Percentiles rank a stretch among this genome's conserved stretches.
Conservation (phyloP, 1,140 invertebrate genomes). For the Penaeus indicus region DNA sequence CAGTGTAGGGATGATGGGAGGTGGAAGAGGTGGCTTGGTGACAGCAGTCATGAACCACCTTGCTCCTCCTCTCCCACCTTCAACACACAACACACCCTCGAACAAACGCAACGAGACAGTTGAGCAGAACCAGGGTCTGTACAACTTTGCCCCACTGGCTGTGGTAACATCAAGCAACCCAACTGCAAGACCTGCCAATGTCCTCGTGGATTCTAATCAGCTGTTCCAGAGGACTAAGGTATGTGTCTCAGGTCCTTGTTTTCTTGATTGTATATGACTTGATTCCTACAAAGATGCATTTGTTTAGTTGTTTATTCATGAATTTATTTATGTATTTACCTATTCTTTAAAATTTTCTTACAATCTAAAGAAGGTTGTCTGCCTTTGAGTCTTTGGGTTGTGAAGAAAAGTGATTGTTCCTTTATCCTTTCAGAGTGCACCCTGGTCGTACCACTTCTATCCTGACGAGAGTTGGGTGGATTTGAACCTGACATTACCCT, state of each 20-base stretch:
- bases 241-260: background rate
- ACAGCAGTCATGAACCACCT: slow-evolving; percentile 74
- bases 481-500: slow-evolving; percentile 87
- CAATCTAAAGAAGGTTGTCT: too few relatives aligned
- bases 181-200: slow-evolving; percentile 88
- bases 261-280: background rate
- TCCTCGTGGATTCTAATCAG: slow-evolving; percentile 78
- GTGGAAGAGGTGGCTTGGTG: slow-evolving; percentile 71
- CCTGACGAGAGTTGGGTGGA: slow-evolving; percentile 90
- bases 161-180: slow-evolving; percentile 85
- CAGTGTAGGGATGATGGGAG: slow-evolving; percentile 71
- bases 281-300: background rate
- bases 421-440: slow-evolving; percentile 77
- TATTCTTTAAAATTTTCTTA: background rate
- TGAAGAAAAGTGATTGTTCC: too few relatives aligned
- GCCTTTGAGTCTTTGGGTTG: too few relatives aligned
- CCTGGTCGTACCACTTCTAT: slow-evolving; percentile 94
- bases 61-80: slow-evolving; percentile 68
- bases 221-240: slow-evolving; percentile 66
- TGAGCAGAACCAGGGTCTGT: slow-evolving; percentile 75
- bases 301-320: background rate
- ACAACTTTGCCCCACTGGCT: slow-evolving; percentile 91
- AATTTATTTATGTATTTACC: background rate
- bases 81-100: slow-evolving; percentile 70
- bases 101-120: slow-evolving; percentile 61